Evolutionary conservation across 2,888 invertebrate species (phyloP).

Genomic region (Amphipoea lucens): DNA sequence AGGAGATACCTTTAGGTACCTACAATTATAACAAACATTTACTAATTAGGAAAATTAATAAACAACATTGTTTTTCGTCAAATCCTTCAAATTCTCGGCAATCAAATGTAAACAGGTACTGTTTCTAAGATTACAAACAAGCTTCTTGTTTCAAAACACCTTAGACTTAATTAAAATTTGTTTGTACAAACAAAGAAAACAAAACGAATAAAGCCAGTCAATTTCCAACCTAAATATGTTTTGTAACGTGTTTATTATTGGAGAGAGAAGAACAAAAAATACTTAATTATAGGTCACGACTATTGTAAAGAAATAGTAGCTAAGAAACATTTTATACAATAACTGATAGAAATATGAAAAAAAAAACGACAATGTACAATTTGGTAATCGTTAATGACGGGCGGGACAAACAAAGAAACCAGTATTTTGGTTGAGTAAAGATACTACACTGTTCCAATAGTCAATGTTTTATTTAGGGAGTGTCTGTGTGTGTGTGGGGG

Average conservation of each 20-base stretch:
- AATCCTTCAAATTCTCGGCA: conserved; percentile 35
- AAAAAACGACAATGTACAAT: background rate
- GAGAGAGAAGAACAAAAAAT: conserved; percentile 7
- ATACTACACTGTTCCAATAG: background rate
- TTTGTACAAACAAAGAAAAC: conserved; percentile 57
- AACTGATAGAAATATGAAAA: background rate
- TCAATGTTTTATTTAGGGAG: background rate
- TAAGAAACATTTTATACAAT: background rate
- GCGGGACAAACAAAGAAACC: background rate
- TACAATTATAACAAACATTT: background rate
- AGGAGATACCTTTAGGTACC: too few relatives aligned
- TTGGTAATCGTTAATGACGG: background rate
- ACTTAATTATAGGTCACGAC: background rate
- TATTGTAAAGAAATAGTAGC: background rate
- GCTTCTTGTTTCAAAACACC: conserved; percentile 61
- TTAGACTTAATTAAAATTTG: conserved; percentile 69
- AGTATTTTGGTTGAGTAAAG: background rate
- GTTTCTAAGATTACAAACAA: conserved; percentile 62
- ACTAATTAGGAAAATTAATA: conserved; percentile 28
- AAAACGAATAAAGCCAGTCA: conserved; percentile 38
- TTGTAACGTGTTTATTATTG: conserved; percentile 28
- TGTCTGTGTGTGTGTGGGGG: background rate
- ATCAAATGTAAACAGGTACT: conserved; percentile 54
- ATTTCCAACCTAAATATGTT: conserved; percentile 28
- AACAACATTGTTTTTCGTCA: conserved; percentile 48